These are phyloP conservation scores for Epiblema foenella DNA, from an alignment of 2,888 invertebrate species.

Conservation along the genomic window DNA sequence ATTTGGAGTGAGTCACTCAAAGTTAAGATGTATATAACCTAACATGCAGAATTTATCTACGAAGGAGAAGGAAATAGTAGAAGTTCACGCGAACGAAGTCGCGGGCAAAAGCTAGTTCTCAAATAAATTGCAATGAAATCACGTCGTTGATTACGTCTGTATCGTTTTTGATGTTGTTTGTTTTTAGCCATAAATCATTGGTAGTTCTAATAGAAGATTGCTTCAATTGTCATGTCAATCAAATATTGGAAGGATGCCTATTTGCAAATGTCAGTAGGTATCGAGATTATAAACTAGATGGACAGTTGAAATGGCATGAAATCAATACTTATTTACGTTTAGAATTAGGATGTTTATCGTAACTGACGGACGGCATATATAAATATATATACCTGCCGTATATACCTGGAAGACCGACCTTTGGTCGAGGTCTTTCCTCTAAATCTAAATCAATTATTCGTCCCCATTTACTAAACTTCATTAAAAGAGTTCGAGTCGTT, in stretches of 20 bases:
- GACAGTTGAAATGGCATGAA: not conserved
- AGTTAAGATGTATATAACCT: no score
- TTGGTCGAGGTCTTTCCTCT: no score
- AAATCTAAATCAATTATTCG: no score
- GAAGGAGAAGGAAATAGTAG: no score
- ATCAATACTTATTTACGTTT: not conserved
- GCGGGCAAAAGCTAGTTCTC: no score
- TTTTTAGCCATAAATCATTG: constrained; percentile 12
- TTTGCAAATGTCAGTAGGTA: constrained; percentile 2
- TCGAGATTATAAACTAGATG: not conserved
- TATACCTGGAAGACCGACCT: no score
- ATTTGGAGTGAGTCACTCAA: no score
- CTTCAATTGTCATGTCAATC: constrained; percentile 23
- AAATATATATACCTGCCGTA: no score
- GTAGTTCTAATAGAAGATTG: constrained; percentile 11
- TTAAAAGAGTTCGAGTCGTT: no score
- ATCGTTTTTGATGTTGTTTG: constrained; percentile 18
- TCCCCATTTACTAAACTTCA: no score
- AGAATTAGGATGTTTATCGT: not conserved
- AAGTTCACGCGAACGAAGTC: no score
- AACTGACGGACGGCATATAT: not conserved
- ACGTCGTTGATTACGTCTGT: not conserved
- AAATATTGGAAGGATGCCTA: constrained; percentile 33
- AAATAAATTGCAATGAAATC: constrained; percentile 4
- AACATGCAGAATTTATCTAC: no score